Percentiles rank a stretch among this genome's conserved stretches.
These are phyloP conservation scores for Creontiades dilutus DNA, from an alignment of 2,888 invertebrate genomes.

Conservation along the genomic window DNA sequence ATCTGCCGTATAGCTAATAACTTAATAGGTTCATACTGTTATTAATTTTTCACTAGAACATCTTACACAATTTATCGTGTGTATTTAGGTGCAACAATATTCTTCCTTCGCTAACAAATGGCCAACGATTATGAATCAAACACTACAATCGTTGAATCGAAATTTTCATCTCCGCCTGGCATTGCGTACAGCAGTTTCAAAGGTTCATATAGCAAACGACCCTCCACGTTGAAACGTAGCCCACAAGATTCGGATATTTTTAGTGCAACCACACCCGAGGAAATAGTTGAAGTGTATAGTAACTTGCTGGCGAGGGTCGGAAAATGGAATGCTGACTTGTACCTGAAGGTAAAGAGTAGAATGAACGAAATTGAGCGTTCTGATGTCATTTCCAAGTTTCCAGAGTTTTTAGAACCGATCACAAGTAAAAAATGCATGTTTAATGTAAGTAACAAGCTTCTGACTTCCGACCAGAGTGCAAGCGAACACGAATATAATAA, in stretches of 20 bases:
- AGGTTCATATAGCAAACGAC: too few relatives aligned
- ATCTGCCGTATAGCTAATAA: too few relatives aligned
- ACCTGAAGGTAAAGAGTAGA: not conserved
- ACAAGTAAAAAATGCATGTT: not conserved
- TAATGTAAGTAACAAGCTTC: not conserved
- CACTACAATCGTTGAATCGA: too few relatives aligned
- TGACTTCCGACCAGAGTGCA: not conserved
- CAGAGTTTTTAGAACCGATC: not conserved
- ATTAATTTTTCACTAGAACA: too few relatives aligned
- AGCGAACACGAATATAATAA: not conserved
- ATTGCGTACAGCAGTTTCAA: too few relatives aligned
- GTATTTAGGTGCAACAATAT: too few relatives aligned
- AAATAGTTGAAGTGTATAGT: not conserved
- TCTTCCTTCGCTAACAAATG: too few relatives aligned
- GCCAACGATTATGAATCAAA: too few relatives aligned
- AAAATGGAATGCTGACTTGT: conserved; percentile 31
- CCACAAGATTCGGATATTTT: not conserved
- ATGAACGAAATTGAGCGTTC: not conserved
- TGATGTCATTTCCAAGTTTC: not conserved
- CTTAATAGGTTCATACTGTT: too few relatives aligned
- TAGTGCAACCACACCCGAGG: not conserved
- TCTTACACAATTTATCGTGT: too few relatives aligned
- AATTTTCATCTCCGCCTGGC: too few relatives aligned
- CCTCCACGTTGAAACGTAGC: not conserved
- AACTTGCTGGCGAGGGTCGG: not conserved